Evolutionary conservation across 2,797 vertebrate species (phyloP), one percentile per base, ranked within the genome.

Genomic region (Bradypodion pumilum): DNA sequence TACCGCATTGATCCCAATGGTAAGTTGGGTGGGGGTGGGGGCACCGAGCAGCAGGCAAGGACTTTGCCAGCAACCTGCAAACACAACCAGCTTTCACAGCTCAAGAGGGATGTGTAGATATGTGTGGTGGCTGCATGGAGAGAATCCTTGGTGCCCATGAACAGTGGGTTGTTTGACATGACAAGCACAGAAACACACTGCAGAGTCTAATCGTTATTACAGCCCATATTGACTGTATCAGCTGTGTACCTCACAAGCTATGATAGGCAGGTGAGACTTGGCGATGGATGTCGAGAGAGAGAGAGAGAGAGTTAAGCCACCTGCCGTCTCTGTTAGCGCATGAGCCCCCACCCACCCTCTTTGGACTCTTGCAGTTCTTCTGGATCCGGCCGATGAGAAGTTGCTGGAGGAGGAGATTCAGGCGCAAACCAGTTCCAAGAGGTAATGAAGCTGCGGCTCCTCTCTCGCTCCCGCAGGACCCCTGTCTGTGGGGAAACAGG

Each of bases 331-430:
- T 13, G 5, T 52, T 52, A 15, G 32, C 25, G n/a, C n/a, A n/a
- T n/a, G n/a, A 52, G 52, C 8, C 12, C 25, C 3, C 35, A 0
- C 3, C 4, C 52, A 27, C 29, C 15, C 46, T 21, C 56, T 8
- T 87, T 52, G 74, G 37, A 77, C 52, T 32, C 49, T 84, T 84
- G 37, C 85, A 99, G 98, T 98, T 86, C 90, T 97, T 13, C 89
- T 99, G 90, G 98, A 99, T 92, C 96, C 97, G 0, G 98, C 98
- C 0, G 98, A 99, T 88, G 98, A 99, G 92, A 99, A 99, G 80
- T 96, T 99, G 83, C 88, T 99, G 85, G 98, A 99, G 90, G 98
- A 99, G 80, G 98, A 99, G 92, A 98, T 99, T 89, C 97, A 97
- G 89, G 98, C 98, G 21, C 98, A 98, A 5, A 97, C 98, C 49